Base-by-base conservation (phyloP, 1,140 invertebrate species). In the Eurosta solidaginis region DNA sequence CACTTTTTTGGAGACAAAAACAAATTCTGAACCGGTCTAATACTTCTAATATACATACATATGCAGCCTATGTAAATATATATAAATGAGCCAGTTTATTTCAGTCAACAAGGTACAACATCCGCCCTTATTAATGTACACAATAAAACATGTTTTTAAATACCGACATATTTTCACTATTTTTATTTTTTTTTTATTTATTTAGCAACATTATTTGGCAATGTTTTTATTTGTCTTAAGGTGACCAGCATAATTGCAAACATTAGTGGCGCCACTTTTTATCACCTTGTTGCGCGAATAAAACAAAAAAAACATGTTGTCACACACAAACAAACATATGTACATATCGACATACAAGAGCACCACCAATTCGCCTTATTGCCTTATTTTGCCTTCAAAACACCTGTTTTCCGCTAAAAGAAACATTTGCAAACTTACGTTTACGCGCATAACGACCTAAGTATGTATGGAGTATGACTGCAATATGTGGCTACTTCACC, bases 51-150 rank as follows among this genome's bases (percentile, higher is more conserved):
- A 29, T 59, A 29, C 12, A 33, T 59, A 36, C 27, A 59, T 10
- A 14, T 3, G 14, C n/a, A 1, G 45, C 1, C 12, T 12, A 3
- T n/a, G 2, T 29, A 54, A 25, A 14, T 0, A 12, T 27, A 50
- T 25, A 7, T 27, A 29, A 25, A 25, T 14, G 33, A 17, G 54
- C 54, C 29, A 36, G 33, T 59, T n/a, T 59, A 33, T 68, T 33
- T 6, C 59, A 68, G 59, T 68, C 33, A 68, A 40, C 59, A 68
- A 7, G 17, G 54, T 40, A 36, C 33, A 68, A 68, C 59, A 68
- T 68, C 59, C 59, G 59, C 59, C 59, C 59, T 68, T 68, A 68
- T 40, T 68, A 20, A 20, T 68, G 59, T 22, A 29, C 33, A 59
- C 29, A 59, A 36, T n/a, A n/a, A 33, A 63, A 63, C 54, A 63